Percentiles rank a stretch among this genome's conserved stretches.
These are phyloP conservation scores for Metallyticus violacea DNA, from an alignment of 2,888 invertebrate species.

Conservation along the genomic window DNA sequence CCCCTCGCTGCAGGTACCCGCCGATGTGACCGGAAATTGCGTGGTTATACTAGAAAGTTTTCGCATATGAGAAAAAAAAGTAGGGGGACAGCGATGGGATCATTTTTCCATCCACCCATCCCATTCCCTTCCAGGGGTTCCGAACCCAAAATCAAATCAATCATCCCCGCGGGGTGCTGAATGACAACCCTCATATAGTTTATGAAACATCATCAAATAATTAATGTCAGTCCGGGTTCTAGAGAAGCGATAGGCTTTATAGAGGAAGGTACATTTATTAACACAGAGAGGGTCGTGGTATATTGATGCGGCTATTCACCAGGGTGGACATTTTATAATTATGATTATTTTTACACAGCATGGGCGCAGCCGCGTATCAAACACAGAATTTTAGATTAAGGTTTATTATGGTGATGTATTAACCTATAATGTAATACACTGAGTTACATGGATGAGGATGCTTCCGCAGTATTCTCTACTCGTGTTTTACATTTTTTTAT, in stretches of 20 bases:
- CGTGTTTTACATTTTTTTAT: too few relatives aligned
- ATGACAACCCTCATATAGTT: not conserved
- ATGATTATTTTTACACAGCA: not conserved
- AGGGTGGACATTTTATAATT: not conserved
- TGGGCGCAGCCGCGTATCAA: not conserved
- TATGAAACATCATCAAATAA: constrained; percentile 3
- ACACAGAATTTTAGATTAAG: not conserved
- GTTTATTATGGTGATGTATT: too few relatives aligned
- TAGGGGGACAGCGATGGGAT: not conserved
- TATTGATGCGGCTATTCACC: not conserved
- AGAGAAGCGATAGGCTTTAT: not conserved
- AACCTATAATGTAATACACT: too few relatives aligned
- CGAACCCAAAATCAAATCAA: not conserved
- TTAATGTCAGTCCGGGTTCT: not conserved
- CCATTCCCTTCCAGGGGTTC: not conserved
- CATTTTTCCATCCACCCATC: not conserved
- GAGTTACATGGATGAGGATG: too few relatives aligned
- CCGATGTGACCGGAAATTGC: not conserved
- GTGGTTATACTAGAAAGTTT: not conserved
- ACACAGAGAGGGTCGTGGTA: not conserved
- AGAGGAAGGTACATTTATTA: not conserved
- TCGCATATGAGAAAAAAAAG: not conserved
- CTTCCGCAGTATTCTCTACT: too few relatives aligned
- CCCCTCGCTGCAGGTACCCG: not conserved
- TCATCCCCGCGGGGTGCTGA: not conserved